Conservation (phyloP, 2,888 invertebrate genomes). For the Graphium colonna region DNA sequence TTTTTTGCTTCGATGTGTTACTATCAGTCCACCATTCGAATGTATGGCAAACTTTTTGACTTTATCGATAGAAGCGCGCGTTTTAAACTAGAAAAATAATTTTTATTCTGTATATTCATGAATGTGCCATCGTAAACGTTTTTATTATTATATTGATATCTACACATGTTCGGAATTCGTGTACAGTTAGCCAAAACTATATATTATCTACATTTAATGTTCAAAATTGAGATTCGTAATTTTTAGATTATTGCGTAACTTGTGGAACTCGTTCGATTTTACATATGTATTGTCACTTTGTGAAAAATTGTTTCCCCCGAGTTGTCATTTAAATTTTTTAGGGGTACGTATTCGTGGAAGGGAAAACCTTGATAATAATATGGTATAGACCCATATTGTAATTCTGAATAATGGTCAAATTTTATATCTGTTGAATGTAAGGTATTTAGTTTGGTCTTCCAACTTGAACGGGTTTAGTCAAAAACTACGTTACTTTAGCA, state of each 20-base stretch:
- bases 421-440: too few relatives aligned
- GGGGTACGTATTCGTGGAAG: neutral
- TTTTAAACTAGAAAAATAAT: neutral
- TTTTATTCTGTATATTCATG: constrained; percentile 27
- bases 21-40: constrained; percentile 4
- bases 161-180: constrained; percentile 49
- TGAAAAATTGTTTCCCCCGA: constrained; percentile 37
- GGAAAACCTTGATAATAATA: constrained; percentile 46
- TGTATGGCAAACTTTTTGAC: neutral
- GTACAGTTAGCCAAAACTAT: constrained; percentile 70
- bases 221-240: constrained; percentile 66
- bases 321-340: neutral
- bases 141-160: constrained; percentile 46
- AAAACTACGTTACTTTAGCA: neutral
- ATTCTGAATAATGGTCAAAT: constrained; percentile 59
- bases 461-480: neutral
- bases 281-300: constrained; percentile 47
- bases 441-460: constrained; percentile 14
- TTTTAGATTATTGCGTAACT: constrained; percentile 50
- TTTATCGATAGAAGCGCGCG: neutral
- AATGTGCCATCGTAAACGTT: constrained; percentile 55
- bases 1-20: constrained; percentile 5
- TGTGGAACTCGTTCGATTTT: constrained; percentile 50
- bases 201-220: constrained; percentile 71
- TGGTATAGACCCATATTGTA: constrained; percentile 47